These are phyloP conservation scores for Poeciliopsis prolifica DNA, from an alignment of 2,113 vertebrate species.

Conservation along the genomic window DNA sequence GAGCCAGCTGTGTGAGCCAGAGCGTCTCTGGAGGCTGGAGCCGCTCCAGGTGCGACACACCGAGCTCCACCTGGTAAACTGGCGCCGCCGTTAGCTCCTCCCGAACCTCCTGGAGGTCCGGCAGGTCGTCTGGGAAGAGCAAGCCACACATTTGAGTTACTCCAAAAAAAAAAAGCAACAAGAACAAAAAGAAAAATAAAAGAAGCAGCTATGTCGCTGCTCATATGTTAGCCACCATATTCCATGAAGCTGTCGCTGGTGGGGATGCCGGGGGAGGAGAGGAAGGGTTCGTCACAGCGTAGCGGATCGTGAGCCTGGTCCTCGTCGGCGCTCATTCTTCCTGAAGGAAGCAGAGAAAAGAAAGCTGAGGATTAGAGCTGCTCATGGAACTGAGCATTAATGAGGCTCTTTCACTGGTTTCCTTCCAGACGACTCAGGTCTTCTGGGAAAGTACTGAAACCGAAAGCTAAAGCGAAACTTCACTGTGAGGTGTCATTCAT, in stretches of 20 bases:
- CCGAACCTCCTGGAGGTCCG: constrained; percentile 92
- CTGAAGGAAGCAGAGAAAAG: constrained; percentile 14
- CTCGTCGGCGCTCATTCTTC: constrained; percentile 75
- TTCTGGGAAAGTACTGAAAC: too few species aligned
- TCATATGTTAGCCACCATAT: constrained; percentile 82
- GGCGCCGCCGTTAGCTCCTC: constrained; percentile 82
- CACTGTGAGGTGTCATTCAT: too few species aligned
- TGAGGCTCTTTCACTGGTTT: too few species aligned
- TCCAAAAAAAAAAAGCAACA: neutral
- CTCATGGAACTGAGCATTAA: too few species aligned
- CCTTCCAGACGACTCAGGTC: too few species aligned
- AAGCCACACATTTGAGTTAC: neutral
- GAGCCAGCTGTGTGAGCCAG: constrained; percentile 70
- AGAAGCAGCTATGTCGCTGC: neutral
- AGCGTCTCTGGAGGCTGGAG: constrained; percentile 51
- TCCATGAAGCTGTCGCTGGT: constrained; percentile 91
- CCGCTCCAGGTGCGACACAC: constrained; percentile 89
- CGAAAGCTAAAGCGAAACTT: too few species aligned
- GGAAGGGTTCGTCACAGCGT: constrained; percentile 88
- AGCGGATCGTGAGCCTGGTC: constrained; percentile 86
- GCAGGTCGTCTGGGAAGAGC: constrained; percentile 88
- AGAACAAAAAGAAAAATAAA: neutral
- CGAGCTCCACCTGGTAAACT: constrained; percentile 86
- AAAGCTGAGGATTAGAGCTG: too few species aligned
- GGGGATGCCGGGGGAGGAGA: constrained; percentile 86